Evolutionary conservation across 2,113 vertebrate genomes (phyloP).

Genomic region (Amia ocellicauda): DNA sequence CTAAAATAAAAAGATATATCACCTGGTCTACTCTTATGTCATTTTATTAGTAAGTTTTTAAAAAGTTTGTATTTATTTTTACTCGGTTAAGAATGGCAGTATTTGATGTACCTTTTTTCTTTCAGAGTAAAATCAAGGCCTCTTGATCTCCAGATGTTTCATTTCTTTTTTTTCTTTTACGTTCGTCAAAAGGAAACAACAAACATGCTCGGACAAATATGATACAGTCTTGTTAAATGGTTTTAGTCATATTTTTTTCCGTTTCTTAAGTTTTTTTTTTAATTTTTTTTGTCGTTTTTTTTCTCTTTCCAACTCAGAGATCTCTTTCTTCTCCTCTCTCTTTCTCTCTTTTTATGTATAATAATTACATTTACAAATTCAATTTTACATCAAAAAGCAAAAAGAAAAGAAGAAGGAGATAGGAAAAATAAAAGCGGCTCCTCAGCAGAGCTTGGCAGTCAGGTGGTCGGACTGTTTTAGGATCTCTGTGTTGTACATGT

Average conservation of each 20-base stretch:
- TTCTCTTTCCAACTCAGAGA: neutral
- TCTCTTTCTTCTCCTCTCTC: too few relatives aligned
- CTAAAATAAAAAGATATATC: slow-evolving; percentile 57
- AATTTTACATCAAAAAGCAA: slow-evolving; percentile 72
- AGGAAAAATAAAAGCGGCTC: slow-evolving; percentile 47
- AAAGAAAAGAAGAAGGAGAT: slow-evolving; percentile 61
- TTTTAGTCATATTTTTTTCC: slow-evolving; percentile 48
- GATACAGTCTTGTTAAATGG: slow-evolving; percentile 65
- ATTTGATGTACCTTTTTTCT: slow-evolving; percentile 69
- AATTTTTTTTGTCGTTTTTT: slow-evolving; percentile 49
- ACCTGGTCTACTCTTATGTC: slow-evolving; percentile 54
- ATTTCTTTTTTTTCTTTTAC: slow-evolving; percentile 65
- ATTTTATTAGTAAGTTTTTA: slow-evolving; percentile 51
- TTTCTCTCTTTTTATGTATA: slow-evolving; percentile 59
- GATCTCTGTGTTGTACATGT: slow-evolving; percentile 98
- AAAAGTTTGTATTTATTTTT: slow-evolving; percentile 61
- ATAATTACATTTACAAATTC: slow-evolving; percentile 95
- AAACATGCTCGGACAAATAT: slow-evolving; percentile 89
- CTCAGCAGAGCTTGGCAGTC: slow-evolving; percentile 97
- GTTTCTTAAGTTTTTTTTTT: slow-evolving; percentile 55
- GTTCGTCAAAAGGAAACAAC: slow-evolving; percentile 79
- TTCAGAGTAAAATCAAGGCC: slow-evolving; percentile 74
- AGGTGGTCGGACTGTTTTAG: slow-evolving; percentile 98
- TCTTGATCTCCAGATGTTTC: slow-evolving; percentile 72
- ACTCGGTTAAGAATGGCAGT: slow-evolving; percentile 74